These are phyloP conservation scores for Ifrita kowaldi DNA, from an alignment of 2,113 vertebrate genomes.

Conservation along the genomic window DNA sequence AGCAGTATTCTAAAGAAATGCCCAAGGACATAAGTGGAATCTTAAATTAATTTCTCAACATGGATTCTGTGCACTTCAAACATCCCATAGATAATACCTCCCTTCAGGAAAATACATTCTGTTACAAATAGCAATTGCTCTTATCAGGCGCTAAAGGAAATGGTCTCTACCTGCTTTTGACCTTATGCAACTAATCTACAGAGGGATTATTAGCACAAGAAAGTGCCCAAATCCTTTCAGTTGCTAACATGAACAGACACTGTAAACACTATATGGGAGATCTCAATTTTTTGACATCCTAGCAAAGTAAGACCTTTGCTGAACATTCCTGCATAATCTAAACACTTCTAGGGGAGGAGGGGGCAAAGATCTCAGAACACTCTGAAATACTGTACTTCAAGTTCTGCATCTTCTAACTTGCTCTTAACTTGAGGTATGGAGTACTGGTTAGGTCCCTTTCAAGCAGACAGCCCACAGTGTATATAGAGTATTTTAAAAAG, in stretches of 20 bases:
- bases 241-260: neutral
- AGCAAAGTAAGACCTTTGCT: neutral
- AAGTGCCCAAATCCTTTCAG: neutral
- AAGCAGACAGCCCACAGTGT: rapidly evolving
- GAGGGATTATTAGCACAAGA: neutral
- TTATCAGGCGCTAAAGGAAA: neutral
- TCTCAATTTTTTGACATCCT: neutral
- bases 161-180: neutral
- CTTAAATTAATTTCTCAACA: neutral
- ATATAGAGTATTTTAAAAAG: neutral
- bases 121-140: neutral
- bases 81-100: neutral
- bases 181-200: neutral
- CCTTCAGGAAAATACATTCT: neutral
- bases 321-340: neutral
- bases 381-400: neutral
- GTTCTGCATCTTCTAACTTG: neutral
- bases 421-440: neutral
- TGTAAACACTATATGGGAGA: neutral
- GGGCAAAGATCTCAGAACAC: neutral
- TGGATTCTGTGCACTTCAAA: neutral
- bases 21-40: neutral
- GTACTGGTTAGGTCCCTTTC: neutral
- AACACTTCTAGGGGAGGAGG: neutral
- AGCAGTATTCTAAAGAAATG: neutral